Evolutionary conservation across 2,888 invertebrate genomes (phyloP).

Genomic region (Geophilus truncorum): DNA sequence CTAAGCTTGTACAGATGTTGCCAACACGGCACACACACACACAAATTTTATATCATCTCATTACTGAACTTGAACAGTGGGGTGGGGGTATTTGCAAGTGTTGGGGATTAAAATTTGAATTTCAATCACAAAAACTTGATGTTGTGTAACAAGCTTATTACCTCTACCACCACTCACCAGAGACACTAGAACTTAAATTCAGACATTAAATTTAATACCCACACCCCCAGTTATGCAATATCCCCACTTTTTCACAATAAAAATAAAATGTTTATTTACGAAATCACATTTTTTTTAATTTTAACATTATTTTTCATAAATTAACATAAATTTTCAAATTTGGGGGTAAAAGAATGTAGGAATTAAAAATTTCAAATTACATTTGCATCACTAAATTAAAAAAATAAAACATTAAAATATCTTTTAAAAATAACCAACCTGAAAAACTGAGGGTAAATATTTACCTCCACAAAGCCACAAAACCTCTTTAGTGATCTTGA

Average conservation of each 20-base stretch:
- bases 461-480: not conserved
- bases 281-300: no score
- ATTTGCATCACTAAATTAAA: no score
- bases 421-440: not conserved
- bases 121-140: slow-evolving; percentile 16
- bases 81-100: slow-evolving; percentile 13
- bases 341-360: no score
- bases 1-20: slow-evolving; percentile 27
- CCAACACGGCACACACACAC: not conserved
- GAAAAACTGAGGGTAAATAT: not conserved
- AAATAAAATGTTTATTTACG: no score
- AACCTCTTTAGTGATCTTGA: no score
- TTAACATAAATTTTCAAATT: no score
- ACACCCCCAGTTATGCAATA: not conserved
- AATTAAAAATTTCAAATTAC: no score
- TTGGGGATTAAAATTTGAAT: slow-evolving; percentile 25
- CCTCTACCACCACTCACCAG: slow-evolving; percentile 21
- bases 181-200: slow-evolving; percentile 17
- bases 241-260: not conserved
- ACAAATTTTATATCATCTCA: slow-evolving; percentile 26
- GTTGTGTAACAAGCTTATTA: slow-evolving; percentile 27
- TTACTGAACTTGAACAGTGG: not conserved
- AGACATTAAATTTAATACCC: slow-evolving; percentile 13
- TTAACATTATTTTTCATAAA: no score
- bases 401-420: no score